phyloP scores from a whole-genome alignment of 2,113 vertebrate species.

The Pithys albifrons region DNA sequence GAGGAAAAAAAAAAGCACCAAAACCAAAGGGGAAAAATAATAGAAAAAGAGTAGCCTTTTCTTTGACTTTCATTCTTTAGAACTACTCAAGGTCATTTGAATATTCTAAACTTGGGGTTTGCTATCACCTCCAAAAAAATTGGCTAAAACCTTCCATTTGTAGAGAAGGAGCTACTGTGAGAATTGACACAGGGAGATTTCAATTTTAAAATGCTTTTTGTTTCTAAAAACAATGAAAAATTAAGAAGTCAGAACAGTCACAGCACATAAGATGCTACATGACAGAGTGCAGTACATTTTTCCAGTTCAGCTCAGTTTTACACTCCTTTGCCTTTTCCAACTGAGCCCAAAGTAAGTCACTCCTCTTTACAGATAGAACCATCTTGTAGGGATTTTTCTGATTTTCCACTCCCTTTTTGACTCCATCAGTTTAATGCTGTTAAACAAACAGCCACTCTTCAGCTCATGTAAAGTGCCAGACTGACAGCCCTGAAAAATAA shows the following conservation, averaged over 20 bases:
- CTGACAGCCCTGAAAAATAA: conserved; percentile 19
- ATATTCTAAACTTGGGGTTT: conserved; percentile 11
- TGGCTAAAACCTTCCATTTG: not conserved
- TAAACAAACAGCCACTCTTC: conserved; percentile 28
- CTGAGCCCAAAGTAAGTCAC: conserved; percentile 39
- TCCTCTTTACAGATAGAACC: conserved; percentile 32
- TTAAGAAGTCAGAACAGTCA: conserved; percentile 33
- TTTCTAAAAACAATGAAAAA: conserved; percentile 31
- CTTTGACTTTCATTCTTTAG: not conserved
- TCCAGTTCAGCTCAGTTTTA: conserved; percentile 76
- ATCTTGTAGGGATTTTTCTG: not conserved
- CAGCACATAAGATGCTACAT: conserved; percentile 33
- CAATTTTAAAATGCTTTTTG: conserved; percentile 23
- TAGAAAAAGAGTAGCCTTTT: not conserved
- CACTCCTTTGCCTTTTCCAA: conserved; percentile 71
- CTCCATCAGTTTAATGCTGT: conserved; percentile 15
- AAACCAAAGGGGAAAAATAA: not conserved
- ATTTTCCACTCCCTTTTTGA: conserved; percentile 30
- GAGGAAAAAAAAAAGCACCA: not conserved
- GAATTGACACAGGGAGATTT: conserved; percentile 17
- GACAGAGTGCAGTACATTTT: conserved; percentile 33
- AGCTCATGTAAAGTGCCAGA: conserved; percentile 1
- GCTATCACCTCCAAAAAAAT: not conserved
- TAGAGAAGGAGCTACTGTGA: conserved; percentile 11
- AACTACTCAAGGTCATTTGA: conserved; percentile 14